A percentile compares a stretch with the other conserved stretches of the same genome.
Conservation (phyloP, 2,888 invertebrate species). For the Chymomyza procnemis region DNA sequence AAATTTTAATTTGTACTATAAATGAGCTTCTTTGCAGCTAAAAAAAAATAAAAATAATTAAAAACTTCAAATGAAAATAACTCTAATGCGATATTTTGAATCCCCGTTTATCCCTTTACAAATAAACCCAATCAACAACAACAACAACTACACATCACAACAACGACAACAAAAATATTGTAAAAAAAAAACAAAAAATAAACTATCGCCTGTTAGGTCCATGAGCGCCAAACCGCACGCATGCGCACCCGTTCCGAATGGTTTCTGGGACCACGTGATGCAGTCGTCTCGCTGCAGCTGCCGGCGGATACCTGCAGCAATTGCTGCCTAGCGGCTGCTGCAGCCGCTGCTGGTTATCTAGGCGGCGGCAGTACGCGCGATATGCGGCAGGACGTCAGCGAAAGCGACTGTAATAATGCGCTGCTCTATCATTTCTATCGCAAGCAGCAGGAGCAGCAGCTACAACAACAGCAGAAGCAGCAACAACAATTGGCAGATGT, state of each 20-base stretch:
- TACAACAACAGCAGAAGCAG: conserved; percentile 32
- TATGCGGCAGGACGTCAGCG: conserved; percentile 49
- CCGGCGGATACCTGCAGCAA: conserved; percentile 75
- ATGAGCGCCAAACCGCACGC: conserved; percentile 96
- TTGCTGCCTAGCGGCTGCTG: conserved; percentile 69
- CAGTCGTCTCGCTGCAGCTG: conserved; percentile 70
- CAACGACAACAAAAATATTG: neutral
- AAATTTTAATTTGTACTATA: conserved; percentile 10
- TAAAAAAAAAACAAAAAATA: conserved; percentile 23
- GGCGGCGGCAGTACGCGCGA: conserved; percentile 72
- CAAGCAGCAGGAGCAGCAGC: conserved; percentile 56
- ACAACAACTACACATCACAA: conserved; percentile 46
- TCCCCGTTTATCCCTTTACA: conserved; percentile 54
- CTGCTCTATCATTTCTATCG: conserved; percentile 70
- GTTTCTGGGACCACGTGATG: conserved; percentile 84
- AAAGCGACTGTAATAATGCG: conserved; percentile 39
- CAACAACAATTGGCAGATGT: conserved; percentile 6
- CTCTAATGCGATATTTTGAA: conserved; percentile 67
- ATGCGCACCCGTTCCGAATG: conserved; percentile 98
- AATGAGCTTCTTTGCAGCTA: conserved; percentile 15
- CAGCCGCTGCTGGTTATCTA: conserved; percentile 60
- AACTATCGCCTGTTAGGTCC: conserved; percentile 82
- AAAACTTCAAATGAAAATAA: conserved; percentile 40
- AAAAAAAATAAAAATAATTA: conserved; percentile 25
- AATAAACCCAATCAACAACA: conserved; percentile 23